Percentiles rank a stretch among this genome's conserved stretches.
Evolutionary conservation across 2,888 invertebrate genomes (phyloP).

Genomic region (Argyra leucocephala): DNA sequence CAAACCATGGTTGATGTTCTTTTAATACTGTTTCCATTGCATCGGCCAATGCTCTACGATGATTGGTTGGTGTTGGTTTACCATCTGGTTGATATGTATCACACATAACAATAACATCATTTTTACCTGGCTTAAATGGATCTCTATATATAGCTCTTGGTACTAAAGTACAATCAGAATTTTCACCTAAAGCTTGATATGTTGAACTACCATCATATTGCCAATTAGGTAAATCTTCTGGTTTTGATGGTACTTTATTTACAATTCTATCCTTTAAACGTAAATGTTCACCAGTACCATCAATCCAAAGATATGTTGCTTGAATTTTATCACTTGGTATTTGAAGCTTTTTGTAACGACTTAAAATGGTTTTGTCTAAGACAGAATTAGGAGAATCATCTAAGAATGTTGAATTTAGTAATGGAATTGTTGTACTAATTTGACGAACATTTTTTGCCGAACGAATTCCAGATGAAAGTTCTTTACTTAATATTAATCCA

Average conservation of each 20-base stretch:
- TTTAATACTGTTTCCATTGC: constrained; percentile 49
- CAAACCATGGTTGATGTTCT: constrained; percentile 61
- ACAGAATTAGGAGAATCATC: constrained; percentile 68
- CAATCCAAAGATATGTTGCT: constrained; percentile 66
- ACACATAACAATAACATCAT: constrained; percentile 64
- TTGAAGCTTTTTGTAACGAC: constrained; percentile 60
- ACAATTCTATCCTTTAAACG: constrained; percentile 62
- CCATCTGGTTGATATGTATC: constrained; percentile 60
- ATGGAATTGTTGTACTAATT: constrained; percentile 24
- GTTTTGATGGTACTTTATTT: constrained; percentile 52
- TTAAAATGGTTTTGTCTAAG: constrained; percentile 61
- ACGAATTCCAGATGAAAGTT: constrained; percentile 24
- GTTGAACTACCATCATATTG: constrained; percentile 68
- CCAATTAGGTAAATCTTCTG: constrained; percentile 62
- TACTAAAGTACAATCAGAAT: constrained; percentile 64
- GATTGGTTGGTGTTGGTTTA: constrained; percentile 44
- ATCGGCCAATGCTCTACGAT: constrained; percentile 45
- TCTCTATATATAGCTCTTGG: constrained; percentile 71
- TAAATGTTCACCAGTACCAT: constrained; percentile 60
- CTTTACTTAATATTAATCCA: constrained; percentile 37
- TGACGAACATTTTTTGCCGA: constrained; percentile 17
- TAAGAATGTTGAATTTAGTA: constrained; percentile 23
- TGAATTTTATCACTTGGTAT: constrained; percentile 49
- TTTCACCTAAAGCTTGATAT: constrained; percentile 53
- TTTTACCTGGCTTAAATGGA: constrained; percentile 62